A percentile compares a stretch with the other conserved stretches of the same genome.
These are phyloP conservation scores for Sweltsa coloradensis DNA, from an alignment of 1,140 invertebrate species.

Conservation along the genomic window DNA sequence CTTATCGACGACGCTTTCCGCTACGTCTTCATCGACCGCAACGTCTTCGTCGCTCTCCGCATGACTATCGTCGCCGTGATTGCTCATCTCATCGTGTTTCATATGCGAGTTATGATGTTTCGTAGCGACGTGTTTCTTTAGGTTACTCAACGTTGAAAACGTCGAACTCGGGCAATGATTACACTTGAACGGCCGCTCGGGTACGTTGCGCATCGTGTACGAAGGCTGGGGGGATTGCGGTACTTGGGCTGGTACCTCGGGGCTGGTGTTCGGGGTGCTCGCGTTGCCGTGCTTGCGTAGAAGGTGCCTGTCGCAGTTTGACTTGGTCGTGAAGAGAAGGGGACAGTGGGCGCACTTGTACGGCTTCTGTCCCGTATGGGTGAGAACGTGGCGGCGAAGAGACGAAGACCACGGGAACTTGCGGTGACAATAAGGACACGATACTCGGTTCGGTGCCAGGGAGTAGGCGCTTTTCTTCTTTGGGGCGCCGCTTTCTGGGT, in stretches of 20 bases:
- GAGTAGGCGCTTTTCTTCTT: slow-evolving; percentile 88
- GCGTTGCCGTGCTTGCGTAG: slow-evolving; percentile 68
- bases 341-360: slow-evolving; percentile 88
- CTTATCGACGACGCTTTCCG: slow-evolving; percentile 17
- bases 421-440: slow-evolving; percentile 81
- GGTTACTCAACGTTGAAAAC: slow-evolving; percentile 67
- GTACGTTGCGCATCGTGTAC: slow-evolving; percentile 52
- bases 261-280: slow-evolving; percentile 26
- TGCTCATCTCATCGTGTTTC: neutral
- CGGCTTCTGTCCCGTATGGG: slow-evolving; percentile 91
- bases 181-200: slow-evolving; percentile 74
- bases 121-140: slow-evolving; percentile 61
- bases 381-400: slow-evolving; percentile 79
- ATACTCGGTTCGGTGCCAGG: slow-evolving; percentile 81
- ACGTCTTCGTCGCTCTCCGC: slow-evolving; percentile 25
- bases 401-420: slow-evolving; percentile 95
- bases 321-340: slow-evolving; percentile 90
- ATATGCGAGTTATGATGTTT: slow-evolving; percentile 42
- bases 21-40: slow-evolving; percentile 14
- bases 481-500: slow-evolving; percentile 32
- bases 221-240: neutral
- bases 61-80: slow-evolving; percentile 29
- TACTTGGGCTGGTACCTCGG: slow-evolving; percentile 20
- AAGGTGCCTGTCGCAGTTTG: slow-evolving; percentile 90
- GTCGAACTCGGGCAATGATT: slow-evolving; percentile 72